Base-by-base conservation (phyloP, 2,113 vertebrate genomes). In the Phyllopteryx taeniolatus region DNA sequence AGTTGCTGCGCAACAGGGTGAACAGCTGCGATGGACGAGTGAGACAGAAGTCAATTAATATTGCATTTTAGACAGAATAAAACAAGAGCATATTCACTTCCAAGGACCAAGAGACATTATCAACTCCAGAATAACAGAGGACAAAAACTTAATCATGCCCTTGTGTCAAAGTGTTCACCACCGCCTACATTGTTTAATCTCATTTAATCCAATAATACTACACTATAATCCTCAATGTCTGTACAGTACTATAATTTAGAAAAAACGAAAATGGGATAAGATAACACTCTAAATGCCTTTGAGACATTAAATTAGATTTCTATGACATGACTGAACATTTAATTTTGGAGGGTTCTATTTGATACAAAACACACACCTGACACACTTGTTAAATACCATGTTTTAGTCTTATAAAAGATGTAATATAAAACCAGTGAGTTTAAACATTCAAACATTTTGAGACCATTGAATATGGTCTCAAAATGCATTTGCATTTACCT, bases 401-500 rank as follows among this genome's bases (percentile, higher is more conserved):
- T 53, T 15, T n/a, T 2, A 8, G 49, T 20, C 4, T 60, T 33
- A 35, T 35, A 3, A 9, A 61, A 35, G 3, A 5, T 6, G 6
- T 39, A 39, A 39, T 5, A 39, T 3, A 6, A 39, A 39, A 39
- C 35, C 3, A 5, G 3, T 39, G 35, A 39, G 6, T 39, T 39
- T 3, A 39, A 39, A 39, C 6, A 3, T 31, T 33, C 14, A 42
- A 42, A 42, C 35, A 35, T 62, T 67, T 9, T 51, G 10, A 66
- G 27, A 27, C 27, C 27, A 27, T 27, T 27, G 27, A 27, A 27
- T 27, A 27, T 27, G 27, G 27, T 27, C 27, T 27, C 27, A 27
- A 27, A 27, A 27, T 27, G 27, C 59, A 61, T 71, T 46, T 62
- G 22, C 62, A 60, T 80, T 69, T 82, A 83, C 83, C 77, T 85